phyloP scores from a whole-genome alignment of 2,888 invertebrate species.

The Neria commutata region DNA sequence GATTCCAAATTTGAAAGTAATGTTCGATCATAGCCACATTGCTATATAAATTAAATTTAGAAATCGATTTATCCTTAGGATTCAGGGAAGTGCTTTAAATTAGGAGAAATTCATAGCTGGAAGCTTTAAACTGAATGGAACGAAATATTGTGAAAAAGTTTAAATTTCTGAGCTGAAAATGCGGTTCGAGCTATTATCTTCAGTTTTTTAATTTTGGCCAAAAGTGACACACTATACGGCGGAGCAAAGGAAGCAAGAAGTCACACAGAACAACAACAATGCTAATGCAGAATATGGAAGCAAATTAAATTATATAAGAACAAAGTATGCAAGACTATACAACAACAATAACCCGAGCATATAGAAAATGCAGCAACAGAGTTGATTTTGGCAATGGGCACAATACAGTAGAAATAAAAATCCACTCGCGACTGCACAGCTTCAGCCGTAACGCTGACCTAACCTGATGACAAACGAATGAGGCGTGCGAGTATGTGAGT shows the following conservation, averaged over 20 bases:
- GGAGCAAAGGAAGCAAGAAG: background rate
- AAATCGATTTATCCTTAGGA: too few species aligned
- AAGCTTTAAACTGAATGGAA: background rate
- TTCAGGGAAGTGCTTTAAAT: too few species aligned
- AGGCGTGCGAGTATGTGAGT: background rate
- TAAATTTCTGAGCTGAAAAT: too few species aligned
- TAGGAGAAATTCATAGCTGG: too few species aligned
- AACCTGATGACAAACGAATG: background rate
- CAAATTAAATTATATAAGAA: background rate
- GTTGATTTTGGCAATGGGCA: background rate
- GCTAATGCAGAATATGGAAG: background rate
- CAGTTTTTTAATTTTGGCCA: too few species aligned
- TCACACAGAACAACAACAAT: background rate
- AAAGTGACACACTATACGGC: background rate
- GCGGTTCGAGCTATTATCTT: too few species aligned
- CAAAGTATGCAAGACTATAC: background rate
- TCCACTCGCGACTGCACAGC: background rate
- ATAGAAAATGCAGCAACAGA: background rate
- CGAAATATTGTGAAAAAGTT: background rate
- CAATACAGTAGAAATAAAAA: conserved; percentile 3
- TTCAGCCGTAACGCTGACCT: too few species aligned
- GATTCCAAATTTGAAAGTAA: too few species aligned
- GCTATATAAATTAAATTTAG: too few species aligned
- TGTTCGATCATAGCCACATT: too few species aligned
- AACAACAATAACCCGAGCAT: background rate